Conservation (phyloP, 2,888 invertebrate species). For the Ectropis crepuscularia region DNA sequence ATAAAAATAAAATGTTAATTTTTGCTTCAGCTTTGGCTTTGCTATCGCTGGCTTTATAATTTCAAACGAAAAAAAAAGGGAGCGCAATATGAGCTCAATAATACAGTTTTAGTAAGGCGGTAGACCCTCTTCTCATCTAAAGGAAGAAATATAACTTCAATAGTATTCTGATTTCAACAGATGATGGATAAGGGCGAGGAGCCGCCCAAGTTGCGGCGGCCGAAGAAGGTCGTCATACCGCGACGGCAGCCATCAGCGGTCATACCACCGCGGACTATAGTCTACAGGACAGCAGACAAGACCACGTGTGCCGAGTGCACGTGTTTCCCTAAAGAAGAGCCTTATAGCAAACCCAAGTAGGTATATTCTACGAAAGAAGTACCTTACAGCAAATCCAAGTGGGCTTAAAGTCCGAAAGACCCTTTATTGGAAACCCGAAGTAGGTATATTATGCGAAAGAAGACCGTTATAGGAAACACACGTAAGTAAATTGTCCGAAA, state of each 20-base stretch:
- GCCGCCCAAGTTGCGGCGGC: constrained; percentile 21
- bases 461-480: constrained; percentile 1
- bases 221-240: constrained; percentile 53
- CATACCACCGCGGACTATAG: constrained; percentile 36
- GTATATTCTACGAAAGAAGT: constrained; percentile 10
- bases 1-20: constrained; percentile 29
- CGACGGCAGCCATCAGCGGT: constrained; percentile 53
- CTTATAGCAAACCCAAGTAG: constrained; percentile 59
- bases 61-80: too few relatives aligned
- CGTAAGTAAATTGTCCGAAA: background rate
- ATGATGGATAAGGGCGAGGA: constrained; percentile 43
- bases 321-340: constrained; percentile 63
- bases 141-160: too few relatives aligned
- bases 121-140: too few relatives aligned
- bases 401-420: too few relatives aligned
- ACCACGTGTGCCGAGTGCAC: constrained; percentile 57
- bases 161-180: constrained; percentile 3
- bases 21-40: too few relatives aligned
- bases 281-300: constrained; percentile 59
- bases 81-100: too few relatives aligned
- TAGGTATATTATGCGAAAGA: background rate
- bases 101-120: too few relatives aligned
- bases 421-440: too few relatives aligned
- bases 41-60: too few relatives aligned
- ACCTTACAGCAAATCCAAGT: background rate